Conservation (phyloP, 1,140 invertebrate species). For the Lepidostoma basale region DNA sequence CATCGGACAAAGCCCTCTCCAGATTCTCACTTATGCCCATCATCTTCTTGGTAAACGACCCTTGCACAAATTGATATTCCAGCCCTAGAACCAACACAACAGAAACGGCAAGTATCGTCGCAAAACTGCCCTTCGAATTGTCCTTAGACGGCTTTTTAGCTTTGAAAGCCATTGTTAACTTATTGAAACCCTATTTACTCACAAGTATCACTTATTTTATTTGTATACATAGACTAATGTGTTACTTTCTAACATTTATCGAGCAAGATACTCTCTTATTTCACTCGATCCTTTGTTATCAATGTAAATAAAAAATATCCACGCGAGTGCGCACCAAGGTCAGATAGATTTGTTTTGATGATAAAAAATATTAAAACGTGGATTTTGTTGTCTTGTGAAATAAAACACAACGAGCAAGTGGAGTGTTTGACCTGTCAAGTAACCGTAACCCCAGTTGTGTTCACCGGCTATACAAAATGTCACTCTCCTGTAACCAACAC, state of each 20-base stretch:
- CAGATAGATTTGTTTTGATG: background rate
- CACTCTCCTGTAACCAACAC: conserved; percentile 35
- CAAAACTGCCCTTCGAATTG: background rate
- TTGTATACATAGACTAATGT: too few relatives aligned
- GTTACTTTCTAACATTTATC: too few relatives aligned
- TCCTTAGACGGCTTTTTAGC: background rate
- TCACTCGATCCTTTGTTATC: conserved; percentile 19
- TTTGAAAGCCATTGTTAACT: conserved; percentile 23
- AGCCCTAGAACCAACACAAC: conserved; percentile 1
- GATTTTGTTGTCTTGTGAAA: background rate
- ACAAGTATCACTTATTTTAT: too few relatives aligned
- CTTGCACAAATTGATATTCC: conserved; percentile 16
- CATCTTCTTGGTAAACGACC: conserved; percentile 44
- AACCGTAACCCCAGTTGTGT: conserved; percentile 6
- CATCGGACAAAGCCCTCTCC: conserved; percentile 50
- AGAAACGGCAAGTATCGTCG: conserved; percentile 17
- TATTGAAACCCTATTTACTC: too few relatives aligned
- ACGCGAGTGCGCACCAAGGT: conserved; percentile 8
- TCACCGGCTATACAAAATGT: conserved; percentile 33
- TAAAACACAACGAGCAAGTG: background rate
- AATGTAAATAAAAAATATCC: conserved; percentile 27
- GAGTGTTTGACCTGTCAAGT: conserved; percentile 29
- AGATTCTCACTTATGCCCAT: conserved; percentile 48
- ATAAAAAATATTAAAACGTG: background rate
- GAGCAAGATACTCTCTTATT: too few relatives aligned